A percentile compares a stretch with the other conserved stretches of the same genome.
Conservation (phyloP, 1,140 invertebrate species). For the Aphelinus atriplicis region DNA sequence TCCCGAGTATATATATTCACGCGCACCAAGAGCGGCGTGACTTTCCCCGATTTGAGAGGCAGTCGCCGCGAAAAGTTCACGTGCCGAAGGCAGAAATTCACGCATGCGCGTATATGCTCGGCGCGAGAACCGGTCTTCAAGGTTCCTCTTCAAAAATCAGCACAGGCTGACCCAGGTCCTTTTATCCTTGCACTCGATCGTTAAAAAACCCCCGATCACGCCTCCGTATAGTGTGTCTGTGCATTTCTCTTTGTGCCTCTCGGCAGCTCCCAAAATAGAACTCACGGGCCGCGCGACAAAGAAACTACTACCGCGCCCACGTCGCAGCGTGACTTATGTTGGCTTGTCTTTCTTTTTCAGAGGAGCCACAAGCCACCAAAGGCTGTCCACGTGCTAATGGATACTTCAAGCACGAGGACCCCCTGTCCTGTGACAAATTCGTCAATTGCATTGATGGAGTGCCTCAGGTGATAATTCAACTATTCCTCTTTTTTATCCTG, state of each 20-base stretch:
- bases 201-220: neutral
- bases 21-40: neutral
- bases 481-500: neutral
- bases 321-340: too few species aligned
- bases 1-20: slow-evolving; percentile 3
- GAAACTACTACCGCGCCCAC: too few species aligned
- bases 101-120: neutral
- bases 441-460: slow-evolving; percentile 83
- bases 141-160: slow-evolving; percentile 34
- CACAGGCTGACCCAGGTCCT: slow-evolving; percentile 20
- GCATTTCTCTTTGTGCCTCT: neutral
- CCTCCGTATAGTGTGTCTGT: neutral
- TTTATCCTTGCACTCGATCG: slow-evolving; percentile 19
- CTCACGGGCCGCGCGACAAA: too few species aligned
- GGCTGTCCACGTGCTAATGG: slow-evolving; percentile 84
- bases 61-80: slow-evolving; percentile 13
- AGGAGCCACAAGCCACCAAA: slow-evolving; percentile 76
- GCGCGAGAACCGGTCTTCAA: slow-evolving; percentile 36
- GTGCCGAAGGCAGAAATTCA: neutral
- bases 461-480: slow-evolving; percentile 59
- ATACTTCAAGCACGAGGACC: slow-evolving; percentile 81
- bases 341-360: slow-evolving; percentile 61
- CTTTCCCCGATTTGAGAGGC: slow-evolving; percentile 32
- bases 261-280: neutral
- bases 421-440: slow-evolving; percentile 83